These are phyloP conservation scores for Drosophila watanabei DNA, from an alignment of 1,140 invertebrate species.

Conservation along the genomic window DNA sequence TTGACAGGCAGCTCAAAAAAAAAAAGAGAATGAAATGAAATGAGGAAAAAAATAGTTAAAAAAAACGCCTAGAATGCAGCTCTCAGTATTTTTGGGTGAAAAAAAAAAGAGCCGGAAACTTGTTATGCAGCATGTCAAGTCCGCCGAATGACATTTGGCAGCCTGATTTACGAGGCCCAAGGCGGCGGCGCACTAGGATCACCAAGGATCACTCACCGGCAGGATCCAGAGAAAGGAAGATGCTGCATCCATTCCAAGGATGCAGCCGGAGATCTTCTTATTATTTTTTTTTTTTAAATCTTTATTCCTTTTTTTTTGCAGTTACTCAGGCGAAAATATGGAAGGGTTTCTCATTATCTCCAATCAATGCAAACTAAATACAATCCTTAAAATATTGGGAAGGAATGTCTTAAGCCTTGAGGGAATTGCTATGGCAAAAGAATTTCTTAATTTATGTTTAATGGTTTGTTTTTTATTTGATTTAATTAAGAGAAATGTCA, in stretches of 20 bases:
- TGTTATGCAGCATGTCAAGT: constrained; percentile 80
- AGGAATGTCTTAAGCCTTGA: not conserved
- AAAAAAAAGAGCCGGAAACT: constrained; percentile 67
- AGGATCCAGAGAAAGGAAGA: constrained; percentile 7
- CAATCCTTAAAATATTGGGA: not conserved
- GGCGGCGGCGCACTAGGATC: constrained; percentile 50
- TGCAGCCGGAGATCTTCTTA: constrained; percentile 23
- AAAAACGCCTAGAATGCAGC: constrained; percentile 47
- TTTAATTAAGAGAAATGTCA: not conserved
- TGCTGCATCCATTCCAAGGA: constrained; percentile 11
- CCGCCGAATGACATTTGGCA: constrained; percentile 65
- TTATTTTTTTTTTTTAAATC: not conserved
- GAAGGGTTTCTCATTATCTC: not conserved
- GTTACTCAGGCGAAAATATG: constrained; percentile 13
- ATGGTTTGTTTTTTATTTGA: not conserved
- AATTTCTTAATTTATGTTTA: not conserved
- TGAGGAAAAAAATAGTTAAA: constrained; percentile 10
- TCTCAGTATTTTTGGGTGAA: constrained; percentile 28
- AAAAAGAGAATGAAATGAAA: constrained; percentile 18
- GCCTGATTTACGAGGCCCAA: constrained; percentile 69
- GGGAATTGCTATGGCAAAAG: not conserved
- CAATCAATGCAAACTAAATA: not conserved
- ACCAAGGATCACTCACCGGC: not conserved
- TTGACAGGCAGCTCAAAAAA: constrained; percentile 64
- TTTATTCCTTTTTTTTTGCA: constrained; percentile 13